phyloP scores from a whole-genome alignment of 2,797 vertebrate species.

The Macropus fuliginosus region DNA sequence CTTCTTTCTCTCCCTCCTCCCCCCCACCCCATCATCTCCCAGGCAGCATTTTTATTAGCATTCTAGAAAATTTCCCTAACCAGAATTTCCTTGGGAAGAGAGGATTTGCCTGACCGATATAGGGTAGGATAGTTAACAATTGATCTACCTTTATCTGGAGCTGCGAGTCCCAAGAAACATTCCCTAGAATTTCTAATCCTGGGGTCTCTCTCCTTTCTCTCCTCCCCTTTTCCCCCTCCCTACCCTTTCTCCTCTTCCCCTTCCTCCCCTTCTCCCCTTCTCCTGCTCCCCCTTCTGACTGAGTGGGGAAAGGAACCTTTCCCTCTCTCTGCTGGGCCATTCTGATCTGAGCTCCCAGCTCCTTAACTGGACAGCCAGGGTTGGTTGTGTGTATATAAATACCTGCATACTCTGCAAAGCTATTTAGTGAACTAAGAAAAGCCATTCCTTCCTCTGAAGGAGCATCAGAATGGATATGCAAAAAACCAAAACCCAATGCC shows the following conservation, averaged over 20 bases:
- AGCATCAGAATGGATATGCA: neutral
- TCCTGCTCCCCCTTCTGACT: neutral
- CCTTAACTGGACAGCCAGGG: neutral
- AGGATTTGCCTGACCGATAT: neutral
- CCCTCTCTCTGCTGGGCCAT: neutral
- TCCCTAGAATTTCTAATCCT: constrained; percentile 1
- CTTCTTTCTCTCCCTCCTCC: too few species aligned
- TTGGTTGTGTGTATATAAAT: neutral
- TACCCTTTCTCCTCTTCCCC: neutral
- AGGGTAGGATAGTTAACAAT: constrained; percentile 5
- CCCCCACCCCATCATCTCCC: neutral
- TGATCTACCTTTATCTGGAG: neutral
- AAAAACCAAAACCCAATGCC: too few species aligned
- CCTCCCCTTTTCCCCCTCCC: neutral
- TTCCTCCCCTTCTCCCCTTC: neutral
- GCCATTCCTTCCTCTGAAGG: neutral
- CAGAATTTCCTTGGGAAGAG: neutral
- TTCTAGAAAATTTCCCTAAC: neutral
- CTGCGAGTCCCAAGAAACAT: neutral
- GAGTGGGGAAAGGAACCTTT: neutral
- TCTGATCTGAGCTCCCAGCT: neutral
- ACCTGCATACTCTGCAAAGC: neutral
- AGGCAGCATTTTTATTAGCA: neutral
- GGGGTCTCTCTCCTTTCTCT: neutral
- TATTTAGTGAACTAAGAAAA: neutral